phyloP scores from a whole-genome alignment of 2,888 invertebrate species.

The Acleris holmiana region DNA sequence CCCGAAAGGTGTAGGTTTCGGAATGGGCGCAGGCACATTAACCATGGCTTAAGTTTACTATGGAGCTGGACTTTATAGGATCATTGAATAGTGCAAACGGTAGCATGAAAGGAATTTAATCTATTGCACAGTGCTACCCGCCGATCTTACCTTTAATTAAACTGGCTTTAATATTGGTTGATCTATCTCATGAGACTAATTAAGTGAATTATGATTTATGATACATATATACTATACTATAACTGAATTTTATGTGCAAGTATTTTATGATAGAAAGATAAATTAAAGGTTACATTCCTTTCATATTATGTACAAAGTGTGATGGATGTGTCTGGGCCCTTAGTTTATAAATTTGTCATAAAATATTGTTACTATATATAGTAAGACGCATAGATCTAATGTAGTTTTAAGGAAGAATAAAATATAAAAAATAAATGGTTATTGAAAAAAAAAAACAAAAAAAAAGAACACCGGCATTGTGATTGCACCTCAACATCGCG shows the following conservation, averaged over 20 bases:
- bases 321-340: conserved; percentile 83
- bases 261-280: conserved; percentile 81
- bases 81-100: conserved; percentile 57
- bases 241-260: conserved; percentile 55
- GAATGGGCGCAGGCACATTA: conserved; percentile 95
- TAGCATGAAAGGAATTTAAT: conserved; percentile 78
- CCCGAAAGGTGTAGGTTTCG: conserved; percentile 95
- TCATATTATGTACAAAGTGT: conserved; percentile 79
- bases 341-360: conserved; percentile 83
- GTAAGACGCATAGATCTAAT: conserved; percentile 74
- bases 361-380: conserved; percentile 68
- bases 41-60: conserved; percentile 90
- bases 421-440: conserved; percentile 48
- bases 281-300: conserved; percentile 85
- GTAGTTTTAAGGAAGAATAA: conserved; percentile 57
- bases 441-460: conserved; percentile 49
- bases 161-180: conserved; percentile 84
- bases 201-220: conserved; percentile 56
- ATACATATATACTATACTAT: too few relatives aligned
- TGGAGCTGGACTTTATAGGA: conserved; percentile 79
- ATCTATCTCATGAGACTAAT: conserved; percentile 77
- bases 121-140: conserved; percentile 67
- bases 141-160: conserved; percentile 80
- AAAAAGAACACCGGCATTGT: conserved; percentile 75
- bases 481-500: conserved; percentile 64